Evolutionary conservation across 1,140 invertebrate species (phyloP), one percentile per base, ranked within the genome.

Genomic region (Drusus annulatus): DNA sequence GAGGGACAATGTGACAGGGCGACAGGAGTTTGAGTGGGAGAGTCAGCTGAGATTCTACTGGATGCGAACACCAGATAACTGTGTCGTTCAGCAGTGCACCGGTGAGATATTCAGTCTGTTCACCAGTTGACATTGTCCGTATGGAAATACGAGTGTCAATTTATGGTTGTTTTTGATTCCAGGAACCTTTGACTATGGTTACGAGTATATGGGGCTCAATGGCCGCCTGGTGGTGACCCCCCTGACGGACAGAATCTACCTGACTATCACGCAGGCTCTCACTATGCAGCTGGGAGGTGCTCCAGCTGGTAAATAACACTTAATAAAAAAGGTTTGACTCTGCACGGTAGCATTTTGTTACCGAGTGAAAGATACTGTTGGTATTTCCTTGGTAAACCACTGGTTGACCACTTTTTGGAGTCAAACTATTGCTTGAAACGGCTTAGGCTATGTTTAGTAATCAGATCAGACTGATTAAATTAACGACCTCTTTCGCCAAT

Each of bases 131-230:
- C 17, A 54, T 54, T 54, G 13, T 17, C 52, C 52, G 28, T 6
- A 28, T 28, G 2, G 6, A 28, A 28, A 28, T 28, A 6, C 6
- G 28, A 28, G 28, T 28, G 6, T 28, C 28, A 28, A 28, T 28
- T 28, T 28, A 2, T 17, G 52, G 17, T 3, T 19, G 45, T n/a
- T 78, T 31, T 25, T 78, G 5, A 31, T 63, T 77, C 10, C 84
- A 91, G 91, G 92, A 50, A 87, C 89, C 25, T 98, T 98, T 86
- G 94, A 96, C 76, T 98, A 97, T 85, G 96, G 96, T 16, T 98
- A 97, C 85, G 97, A 98, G 86, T 98, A 98, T 85, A 97, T 98
- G 96, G 97, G 97, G 0, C 88, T 98, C 0, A 97, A 97, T 88
- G 96, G 95, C 1, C 91, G 96, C 78, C 89, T 98, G 56, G 96